Percentiles rank a stretch among this genome's conserved stretches.
phyloP scores from a whole-genome alignment of 2,113 vertebrate genomes.

The Petrocephalus zakoni region DNA sequence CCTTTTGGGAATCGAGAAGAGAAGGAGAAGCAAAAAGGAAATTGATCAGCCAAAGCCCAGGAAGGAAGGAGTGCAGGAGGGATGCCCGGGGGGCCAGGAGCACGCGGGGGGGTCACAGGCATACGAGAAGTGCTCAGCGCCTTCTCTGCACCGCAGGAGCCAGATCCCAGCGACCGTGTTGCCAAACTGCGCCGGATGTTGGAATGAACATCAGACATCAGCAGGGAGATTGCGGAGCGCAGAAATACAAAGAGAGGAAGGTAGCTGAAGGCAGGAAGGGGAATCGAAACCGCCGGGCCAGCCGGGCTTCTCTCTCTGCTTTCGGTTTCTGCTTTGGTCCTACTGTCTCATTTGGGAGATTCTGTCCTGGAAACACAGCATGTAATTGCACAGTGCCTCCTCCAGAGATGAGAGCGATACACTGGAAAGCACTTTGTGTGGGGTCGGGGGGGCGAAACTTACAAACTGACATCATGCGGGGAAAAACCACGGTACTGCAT shows the following conservation, averaged over 20 bases:
- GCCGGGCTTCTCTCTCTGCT: neutral
- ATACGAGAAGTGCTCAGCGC: neutral
- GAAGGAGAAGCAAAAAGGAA: neutral
- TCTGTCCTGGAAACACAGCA: neutral
- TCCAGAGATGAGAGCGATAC: neutral
- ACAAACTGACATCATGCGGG: neutral
- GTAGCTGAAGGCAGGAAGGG: neutral
- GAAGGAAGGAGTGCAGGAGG: neutral
- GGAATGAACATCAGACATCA: too few relatives aligned
- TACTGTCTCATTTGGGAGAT: neutral
- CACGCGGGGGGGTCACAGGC: neutral
- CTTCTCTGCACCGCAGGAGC: neutral
- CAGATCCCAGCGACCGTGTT: neutral
- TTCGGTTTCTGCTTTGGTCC: neutral
- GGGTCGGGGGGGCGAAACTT: neutral
- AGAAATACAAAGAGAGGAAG: too few relatives aligned
- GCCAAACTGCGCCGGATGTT: too few relatives aligned
- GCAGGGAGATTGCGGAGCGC: too few relatives aligned
- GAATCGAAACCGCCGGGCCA: neutral
- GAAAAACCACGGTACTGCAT: neutral
- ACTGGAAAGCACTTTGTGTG: neutral
- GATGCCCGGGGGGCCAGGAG: neutral
- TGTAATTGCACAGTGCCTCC: neutral
- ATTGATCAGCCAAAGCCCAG: neutral
- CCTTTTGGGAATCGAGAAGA: neutral